Percentiles rank a stretch among this genome's conserved stretches.
These are phyloP conservation scores for Caenorhabditis sulstoni DNA, from an alignment of 2,888 invertebrate genomes.

Conservation along the genomic window DNA sequence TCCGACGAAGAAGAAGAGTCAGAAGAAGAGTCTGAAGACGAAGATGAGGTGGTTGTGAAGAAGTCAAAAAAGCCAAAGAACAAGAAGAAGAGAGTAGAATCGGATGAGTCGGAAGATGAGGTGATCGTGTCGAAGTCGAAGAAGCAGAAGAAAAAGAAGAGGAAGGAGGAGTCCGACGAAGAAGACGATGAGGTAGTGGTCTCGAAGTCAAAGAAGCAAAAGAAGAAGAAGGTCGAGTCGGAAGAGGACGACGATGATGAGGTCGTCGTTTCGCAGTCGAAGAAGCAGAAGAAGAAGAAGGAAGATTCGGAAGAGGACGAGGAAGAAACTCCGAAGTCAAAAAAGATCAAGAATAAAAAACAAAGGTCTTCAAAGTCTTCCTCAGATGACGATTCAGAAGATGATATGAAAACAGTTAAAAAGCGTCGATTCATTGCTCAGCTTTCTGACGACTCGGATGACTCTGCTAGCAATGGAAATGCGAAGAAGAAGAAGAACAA, in stretches of 20 bases:
- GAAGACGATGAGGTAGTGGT: slow-evolving; percentile 6
- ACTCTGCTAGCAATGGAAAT: too few relatives aligned
- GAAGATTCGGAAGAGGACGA: background rate
- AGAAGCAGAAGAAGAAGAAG: slow-evolving; percentile 12
- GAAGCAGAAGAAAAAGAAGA: slow-evolving; percentile 12
- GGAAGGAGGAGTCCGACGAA: background rate
- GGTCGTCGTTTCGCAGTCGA: background rate
- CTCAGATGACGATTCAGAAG: background rate
- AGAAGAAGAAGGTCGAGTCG: slow-evolving; percentile 13
- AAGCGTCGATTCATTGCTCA: background rate
- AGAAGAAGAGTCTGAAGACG: slow-evolving; percentile 15
- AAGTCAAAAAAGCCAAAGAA: background rate
- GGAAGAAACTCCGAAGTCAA: background rate
- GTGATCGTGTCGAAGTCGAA: background rate
- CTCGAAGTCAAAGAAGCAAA: background rate
- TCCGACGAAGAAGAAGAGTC: slow-evolving; percentile 31
- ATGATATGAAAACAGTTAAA: background rate
- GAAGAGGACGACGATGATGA: slow-evolving; percentile 8
- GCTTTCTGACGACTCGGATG: too few relatives aligned
- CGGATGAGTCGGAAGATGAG: slow-evolving; percentile 24
- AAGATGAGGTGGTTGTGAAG: slow-evolving; percentile 9
- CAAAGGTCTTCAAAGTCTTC: background rate
- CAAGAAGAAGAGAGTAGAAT: slow-evolving; percentile 10
- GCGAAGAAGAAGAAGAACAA: too few relatives aligned
- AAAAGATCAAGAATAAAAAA: slow-evolving; percentile 4